Evolutionary conservation across 2,113 vertebrate species (phyloP).

Genomic region (Syrrhaptes paradoxus): DNA sequence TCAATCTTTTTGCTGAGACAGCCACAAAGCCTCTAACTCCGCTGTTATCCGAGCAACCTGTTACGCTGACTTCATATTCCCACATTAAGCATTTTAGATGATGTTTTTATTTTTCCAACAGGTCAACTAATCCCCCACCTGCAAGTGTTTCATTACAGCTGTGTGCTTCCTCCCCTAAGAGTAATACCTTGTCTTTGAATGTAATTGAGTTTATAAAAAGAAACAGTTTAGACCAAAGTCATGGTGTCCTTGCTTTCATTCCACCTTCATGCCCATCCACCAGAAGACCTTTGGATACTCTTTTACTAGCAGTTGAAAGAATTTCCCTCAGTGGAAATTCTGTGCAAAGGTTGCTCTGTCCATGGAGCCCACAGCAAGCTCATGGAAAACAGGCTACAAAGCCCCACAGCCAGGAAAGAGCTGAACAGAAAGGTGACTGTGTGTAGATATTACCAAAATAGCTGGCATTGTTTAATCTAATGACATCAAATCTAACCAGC

Average conservation of each 20-base stretch:
- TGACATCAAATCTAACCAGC: background rate
- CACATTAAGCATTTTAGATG: background rate
- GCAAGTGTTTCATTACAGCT: background rate
- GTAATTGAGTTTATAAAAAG: background rate
- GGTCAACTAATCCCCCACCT: background rate
- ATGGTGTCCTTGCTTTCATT: background rate
- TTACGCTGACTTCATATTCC: background rate
- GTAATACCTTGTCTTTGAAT: background rate
- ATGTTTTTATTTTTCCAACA: background rate
- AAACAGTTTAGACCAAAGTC: background rate
- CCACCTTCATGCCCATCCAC: background rate
- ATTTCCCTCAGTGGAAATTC: background rate
- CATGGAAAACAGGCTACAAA: background rate
- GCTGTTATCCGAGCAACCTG: rapidly evolving
- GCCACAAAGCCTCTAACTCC: background rate
- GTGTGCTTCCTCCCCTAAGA: background rate
- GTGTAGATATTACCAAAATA: background rate
- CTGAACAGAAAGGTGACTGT: background rate
- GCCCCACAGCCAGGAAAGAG: background rate
- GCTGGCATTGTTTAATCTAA: background rate
- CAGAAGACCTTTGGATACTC: background rate
- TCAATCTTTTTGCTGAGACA: background rate
- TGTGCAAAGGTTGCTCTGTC: background rate
- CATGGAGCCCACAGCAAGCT: background rate
- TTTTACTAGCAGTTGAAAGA: background rate